phyloP scores from a whole-genome alignment of 2,888 invertebrate genomes.

The Allolobophora icterica region DNA sequence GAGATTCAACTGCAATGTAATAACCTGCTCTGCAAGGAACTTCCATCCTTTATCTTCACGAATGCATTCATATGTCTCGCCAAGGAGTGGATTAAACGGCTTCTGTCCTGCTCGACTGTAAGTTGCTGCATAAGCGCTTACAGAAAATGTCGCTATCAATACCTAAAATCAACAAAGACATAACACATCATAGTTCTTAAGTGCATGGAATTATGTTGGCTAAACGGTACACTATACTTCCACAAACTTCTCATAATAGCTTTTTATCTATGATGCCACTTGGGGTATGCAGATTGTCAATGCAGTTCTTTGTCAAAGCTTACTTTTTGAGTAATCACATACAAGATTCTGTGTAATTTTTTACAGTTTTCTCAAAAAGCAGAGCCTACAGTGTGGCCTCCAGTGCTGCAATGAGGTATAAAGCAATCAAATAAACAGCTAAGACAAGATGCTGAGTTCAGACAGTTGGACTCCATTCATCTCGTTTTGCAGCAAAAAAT shows the following conservation, averaged over 20 bases:
- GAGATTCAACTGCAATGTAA: background rate
- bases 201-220: background rate
- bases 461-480: too few species aligned
- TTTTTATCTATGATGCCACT: too few species aligned
- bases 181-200: background rate
- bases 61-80: slow-evolving; percentile 82
- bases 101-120: slow-evolving; percentile 80
- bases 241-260: background rate
- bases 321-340: too few species aligned
- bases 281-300: too few species aligned
- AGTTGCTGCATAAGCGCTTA: slow-evolving; percentile 78
- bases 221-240: background rate
- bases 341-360: too few species aligned
- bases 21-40: slow-evolving; percentile 80
- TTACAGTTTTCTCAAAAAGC: too few species aligned
- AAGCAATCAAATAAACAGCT: too few species aligned
- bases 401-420: too few species aligned
- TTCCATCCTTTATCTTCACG: slow-evolving; percentile 80
- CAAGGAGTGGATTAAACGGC: slow-evolving; percentile 83
- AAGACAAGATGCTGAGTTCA: too few species aligned
- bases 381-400: too few species aligned
- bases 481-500: too few species aligned
- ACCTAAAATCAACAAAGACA: slow-evolving; percentile 50
- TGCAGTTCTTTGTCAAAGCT: too few species aligned
- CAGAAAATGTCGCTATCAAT: slow-evolving; percentile 80